These are phyloP conservation scores for Phenacoccus solenopsis DNA, from an alignment of 1,140 invertebrate genomes.

Conservation along the genomic window DNA sequence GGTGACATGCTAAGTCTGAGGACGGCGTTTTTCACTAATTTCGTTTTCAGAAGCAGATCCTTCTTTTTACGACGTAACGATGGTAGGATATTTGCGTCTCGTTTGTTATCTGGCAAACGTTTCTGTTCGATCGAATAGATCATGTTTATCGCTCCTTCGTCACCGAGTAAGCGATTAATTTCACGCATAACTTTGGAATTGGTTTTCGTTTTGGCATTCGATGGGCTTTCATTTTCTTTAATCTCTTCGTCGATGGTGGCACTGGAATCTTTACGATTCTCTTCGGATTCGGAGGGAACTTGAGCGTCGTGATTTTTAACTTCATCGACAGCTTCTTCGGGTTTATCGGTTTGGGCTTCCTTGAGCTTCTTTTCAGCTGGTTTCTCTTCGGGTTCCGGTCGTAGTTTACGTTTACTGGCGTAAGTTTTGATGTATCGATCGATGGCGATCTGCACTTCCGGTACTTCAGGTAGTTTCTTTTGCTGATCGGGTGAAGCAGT, in stretches of 20 bases:
- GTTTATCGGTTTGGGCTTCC: no score
- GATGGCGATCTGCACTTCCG: conserved; percentile 23
- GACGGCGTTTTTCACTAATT: conserved; percentile 42
- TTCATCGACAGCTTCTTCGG: background rate
- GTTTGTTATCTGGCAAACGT: conserved; percentile 22
- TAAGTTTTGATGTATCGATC: conserved; percentile 23
- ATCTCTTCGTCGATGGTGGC: background rate
- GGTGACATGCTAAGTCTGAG: conserved; percentile 33
- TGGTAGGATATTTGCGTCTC: conserved; percentile 28
- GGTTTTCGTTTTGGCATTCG: background rate
- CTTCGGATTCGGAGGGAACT: background rate
- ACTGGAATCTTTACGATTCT: background rate
- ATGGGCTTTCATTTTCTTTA: background rate
- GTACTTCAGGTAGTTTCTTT: conserved; percentile 19
- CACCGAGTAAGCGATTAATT: conserved; percentile 61
- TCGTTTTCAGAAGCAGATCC: conserved; percentile 31
- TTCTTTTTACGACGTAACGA: conserved; percentile 29
- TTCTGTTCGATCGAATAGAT: conserved; percentile 56
- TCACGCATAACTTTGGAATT: conserved; percentile 39
- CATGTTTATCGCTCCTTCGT: conserved; percentile 75
- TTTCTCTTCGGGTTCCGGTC: conserved; percentile 13
- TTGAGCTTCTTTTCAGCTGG: background rate
- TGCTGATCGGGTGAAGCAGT: background rate
- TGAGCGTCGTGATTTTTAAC: background rate
- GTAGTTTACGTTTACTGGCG: conserved; percentile 21